A percentile compares a stretch with the other conserved stretches of the same genome.
Conservation (phyloP, 2,797 vertebrate species). For the Fringilla coelebs region DNA sequence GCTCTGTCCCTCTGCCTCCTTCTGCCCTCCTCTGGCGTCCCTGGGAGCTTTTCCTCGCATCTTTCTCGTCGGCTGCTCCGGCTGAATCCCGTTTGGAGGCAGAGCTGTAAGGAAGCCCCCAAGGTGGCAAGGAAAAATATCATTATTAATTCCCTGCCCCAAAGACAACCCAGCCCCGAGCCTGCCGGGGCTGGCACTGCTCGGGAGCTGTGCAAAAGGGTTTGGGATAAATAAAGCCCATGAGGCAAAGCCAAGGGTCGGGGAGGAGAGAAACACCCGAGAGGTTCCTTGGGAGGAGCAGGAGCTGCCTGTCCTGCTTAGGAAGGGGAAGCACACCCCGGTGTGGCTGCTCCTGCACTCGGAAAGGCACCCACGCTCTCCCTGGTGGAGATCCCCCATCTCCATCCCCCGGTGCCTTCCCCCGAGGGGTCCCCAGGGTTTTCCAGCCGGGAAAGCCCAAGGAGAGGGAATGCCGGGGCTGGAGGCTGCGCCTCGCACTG, state of each 20-base stretch:
- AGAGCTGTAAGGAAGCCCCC: neutral
- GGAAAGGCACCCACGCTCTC: neutral
- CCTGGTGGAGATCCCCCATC: fast-evolving
- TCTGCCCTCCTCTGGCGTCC: conserved; percentile 29
- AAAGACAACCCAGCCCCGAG: neutral
- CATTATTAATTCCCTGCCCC: neutral
- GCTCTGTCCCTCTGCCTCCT: neutral
- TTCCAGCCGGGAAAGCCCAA: neutral
- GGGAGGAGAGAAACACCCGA: neutral
- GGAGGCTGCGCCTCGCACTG: fast-evolving
- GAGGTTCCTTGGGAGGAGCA: neutral
- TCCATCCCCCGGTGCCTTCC: neutral
- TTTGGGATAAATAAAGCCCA: neutral
- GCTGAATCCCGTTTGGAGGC: neutral
- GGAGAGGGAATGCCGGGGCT: neutral
- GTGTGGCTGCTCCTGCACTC: neutral
- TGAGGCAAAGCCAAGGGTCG: neutral
- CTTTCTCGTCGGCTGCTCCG: fast-evolving
- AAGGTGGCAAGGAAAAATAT: neutral
- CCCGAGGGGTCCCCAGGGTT: neutral
- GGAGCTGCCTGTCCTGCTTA: neutral
- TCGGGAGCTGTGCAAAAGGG: neutral
- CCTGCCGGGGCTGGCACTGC: neutral
- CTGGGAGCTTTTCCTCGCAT: neutral
- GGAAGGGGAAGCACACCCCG: conserved; percentile 50